Evolutionary conservation across 2,797 vertebrate genomes (phyloP).

Genomic region (Nasua narica): DNA sequence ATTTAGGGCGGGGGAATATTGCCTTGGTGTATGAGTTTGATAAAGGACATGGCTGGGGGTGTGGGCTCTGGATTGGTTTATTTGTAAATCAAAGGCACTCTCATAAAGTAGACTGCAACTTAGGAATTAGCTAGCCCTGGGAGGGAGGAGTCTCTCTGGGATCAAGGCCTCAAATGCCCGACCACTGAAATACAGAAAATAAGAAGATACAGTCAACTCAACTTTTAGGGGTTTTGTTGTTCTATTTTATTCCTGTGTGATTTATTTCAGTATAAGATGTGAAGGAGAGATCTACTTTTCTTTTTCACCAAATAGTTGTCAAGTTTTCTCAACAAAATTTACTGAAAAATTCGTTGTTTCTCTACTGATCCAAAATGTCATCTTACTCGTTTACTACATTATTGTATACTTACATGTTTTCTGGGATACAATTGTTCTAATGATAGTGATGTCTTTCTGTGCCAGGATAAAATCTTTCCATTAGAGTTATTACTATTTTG

Average conservation of each 20-base stretch:
- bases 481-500: neutral
- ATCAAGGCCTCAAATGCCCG: neutral
- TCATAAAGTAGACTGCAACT: neutral
- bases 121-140: neutral
- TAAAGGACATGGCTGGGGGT: neutral
- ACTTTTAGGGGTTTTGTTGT: neutral
- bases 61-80: neutral
- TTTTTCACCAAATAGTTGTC: neutral
- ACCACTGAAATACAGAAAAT: neutral
- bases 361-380: neutral
- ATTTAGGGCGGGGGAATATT: neutral
- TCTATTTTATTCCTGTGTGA: neutral
- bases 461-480: neutral
- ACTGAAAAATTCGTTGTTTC: neutral
- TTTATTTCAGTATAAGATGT: neutral
- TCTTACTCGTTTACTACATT: neutral
- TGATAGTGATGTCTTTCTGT: neutral
- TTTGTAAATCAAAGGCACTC: neutral
- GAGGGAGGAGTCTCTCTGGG: neutral
- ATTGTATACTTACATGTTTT: neutral
- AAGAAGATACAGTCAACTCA: neutral
- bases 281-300: neutral
- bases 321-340: neutral
- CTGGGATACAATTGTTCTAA: neutral
- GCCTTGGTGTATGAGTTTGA: neutral